These are phyloP conservation scores for Fregetta grallaria DNA, from an alignment of 2,113 vertebrate genomes.

Conservation along the genomic window DNA sequence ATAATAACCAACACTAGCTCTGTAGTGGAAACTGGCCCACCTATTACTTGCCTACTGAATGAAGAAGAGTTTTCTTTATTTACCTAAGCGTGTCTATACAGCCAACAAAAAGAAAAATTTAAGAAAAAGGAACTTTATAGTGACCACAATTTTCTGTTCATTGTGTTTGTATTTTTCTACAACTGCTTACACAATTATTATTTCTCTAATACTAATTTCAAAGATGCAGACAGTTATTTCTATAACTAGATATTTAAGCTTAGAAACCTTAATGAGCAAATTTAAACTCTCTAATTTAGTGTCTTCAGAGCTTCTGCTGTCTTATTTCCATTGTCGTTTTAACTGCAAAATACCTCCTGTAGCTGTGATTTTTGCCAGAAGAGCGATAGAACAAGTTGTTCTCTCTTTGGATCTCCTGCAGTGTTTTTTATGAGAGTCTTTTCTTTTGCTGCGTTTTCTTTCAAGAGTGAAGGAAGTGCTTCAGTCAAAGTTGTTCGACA, in stretches of 20 bases:
- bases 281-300: background rate
- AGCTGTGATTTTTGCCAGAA: background rate
- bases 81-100: background rate
- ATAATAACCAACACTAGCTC: background rate
- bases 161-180: background rate
- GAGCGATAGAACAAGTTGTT: background rate
- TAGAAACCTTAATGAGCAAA: background rate
- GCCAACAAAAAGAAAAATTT: background rate
- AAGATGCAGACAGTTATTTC: background rate
- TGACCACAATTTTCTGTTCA: background rate
- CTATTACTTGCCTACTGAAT: background rate
- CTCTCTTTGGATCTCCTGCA: background rate
- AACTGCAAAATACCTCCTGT: background rate
- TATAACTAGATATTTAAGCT: background rate
- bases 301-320: background rate
- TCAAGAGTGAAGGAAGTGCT: background rate
- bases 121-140: background rate
- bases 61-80: background rate
- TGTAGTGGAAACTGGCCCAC: background rate
- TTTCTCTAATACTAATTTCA: background rate
- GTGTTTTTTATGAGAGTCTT: background rate
- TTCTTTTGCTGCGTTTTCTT: background rate
- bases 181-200: background rate
- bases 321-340: background rate
- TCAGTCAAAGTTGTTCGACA: background rate